phyloP scores from a whole-genome alignment of 2,113 vertebrate species.

The Gulo gulo region DNA sequence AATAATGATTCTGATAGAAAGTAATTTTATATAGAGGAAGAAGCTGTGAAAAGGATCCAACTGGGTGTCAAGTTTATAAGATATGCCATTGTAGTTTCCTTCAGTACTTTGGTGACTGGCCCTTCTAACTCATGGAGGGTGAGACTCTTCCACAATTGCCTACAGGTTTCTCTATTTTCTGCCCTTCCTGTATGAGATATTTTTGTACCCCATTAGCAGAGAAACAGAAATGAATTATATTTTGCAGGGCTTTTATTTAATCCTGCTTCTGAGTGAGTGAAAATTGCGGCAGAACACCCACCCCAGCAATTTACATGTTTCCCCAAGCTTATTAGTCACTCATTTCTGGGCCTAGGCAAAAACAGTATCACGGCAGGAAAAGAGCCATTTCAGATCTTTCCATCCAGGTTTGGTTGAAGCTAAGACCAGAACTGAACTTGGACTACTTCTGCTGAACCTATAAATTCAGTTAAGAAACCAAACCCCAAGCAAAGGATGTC shows the following conservation, averaged over 20 bases:
- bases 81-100: not conserved
- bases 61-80: not conserved
- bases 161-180: conserved; percentile 22
- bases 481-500: not conserved
- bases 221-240: conserved; percentile 42
- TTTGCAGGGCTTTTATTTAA: conserved; percentile 54
- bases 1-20: conserved; percentile 9
- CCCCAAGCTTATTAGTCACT: not conserved
- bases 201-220: not conserved
- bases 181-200: not conserved
- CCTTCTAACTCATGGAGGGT: not conserved
- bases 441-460: not conserved
- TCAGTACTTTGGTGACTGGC: not conserved
- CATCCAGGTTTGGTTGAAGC: not conserved
- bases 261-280: not conserved
- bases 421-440: not conserved
- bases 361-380: not conserved
- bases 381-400: not conserved
- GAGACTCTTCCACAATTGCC: not conserved
- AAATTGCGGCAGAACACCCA: not conserved
- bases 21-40: not conserved
- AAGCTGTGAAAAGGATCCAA: not conserved
- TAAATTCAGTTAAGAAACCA: conserved; percentile 16
- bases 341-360: not conserved
- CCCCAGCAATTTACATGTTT: not conserved